phyloP scores from a whole-genome alignment of 2,113 vertebrate species.

The Procavia capensis region DNA sequence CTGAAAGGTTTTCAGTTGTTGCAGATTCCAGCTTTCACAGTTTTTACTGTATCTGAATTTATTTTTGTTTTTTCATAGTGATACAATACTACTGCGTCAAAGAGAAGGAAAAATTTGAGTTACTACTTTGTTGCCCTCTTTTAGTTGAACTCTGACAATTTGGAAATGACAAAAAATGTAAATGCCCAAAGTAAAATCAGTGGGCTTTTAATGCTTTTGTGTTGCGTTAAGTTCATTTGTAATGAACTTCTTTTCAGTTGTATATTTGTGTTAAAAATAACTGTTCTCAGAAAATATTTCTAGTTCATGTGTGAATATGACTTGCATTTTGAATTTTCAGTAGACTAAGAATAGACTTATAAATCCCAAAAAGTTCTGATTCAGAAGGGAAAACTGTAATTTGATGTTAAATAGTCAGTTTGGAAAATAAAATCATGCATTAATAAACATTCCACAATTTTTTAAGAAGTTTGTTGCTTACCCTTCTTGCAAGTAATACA shows the following conservation, averaged over 20 bases:
- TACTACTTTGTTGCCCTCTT: constrained; percentile 25
- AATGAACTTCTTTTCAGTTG: constrained; percentile 26
- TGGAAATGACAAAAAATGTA: constrained; percentile 55
- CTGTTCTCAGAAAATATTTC: constrained; percentile 40
- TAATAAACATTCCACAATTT: constrained; percentile 31
- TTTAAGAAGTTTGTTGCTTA: constrained; percentile 47
- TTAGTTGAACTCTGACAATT: constrained; percentile 2
- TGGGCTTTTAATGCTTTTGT: constrained; percentile 36
- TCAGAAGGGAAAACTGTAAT: constrained; percentile 38
- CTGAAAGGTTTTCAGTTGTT: no score
- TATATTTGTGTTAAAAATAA: constrained; percentile 42
- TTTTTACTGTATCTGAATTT: not conserved
- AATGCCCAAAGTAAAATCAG: constrained; percentile 44
- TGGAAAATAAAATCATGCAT: constrained; percentile 43
- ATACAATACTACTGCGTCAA: not conserved
- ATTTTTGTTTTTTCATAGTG: constrained; percentile 26
- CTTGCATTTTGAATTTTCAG: constrained; percentile 53
- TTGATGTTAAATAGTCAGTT: constrained; percentile 25
- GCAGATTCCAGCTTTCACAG: no score
- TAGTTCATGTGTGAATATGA: constrained; percentile 20
- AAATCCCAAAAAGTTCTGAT: constrained; percentile 25
- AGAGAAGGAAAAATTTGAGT: not conserved
- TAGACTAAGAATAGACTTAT: constrained; percentile 33
- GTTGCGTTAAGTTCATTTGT: constrained; percentile 33
- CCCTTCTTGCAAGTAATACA: constrained; percentile 45